Evolutionary conservation across 2,797 vertebrate species (phyloP), one percentile per base, ranked within the genome.

Genomic region (Parambassis ranga): DNA sequence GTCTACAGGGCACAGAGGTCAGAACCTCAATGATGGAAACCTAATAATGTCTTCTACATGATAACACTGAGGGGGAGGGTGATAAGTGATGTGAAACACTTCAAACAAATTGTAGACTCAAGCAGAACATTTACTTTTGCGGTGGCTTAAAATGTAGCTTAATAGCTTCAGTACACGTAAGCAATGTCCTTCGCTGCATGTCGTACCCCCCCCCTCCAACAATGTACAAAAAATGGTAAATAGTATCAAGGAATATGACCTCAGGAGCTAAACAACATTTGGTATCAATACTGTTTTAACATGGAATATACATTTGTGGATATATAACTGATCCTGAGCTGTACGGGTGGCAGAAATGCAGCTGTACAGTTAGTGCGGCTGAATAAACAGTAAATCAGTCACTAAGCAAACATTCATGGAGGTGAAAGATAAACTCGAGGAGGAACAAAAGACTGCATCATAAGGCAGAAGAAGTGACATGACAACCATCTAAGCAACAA

Each of bases 51-150:
- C 32, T 36, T 64, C 64, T 7, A 28, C 48, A 55, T 1, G 10
- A 38, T 57, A 56, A 33, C 71, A 30, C 37, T 10, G 43, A 47
- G 49, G 19, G 20, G 50, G 38, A 35, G 38, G 50, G 31, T 50
- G 68, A 58, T 60, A 60, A 72, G 43, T 70, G 79, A 82, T 57
- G 65, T 44, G 51, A 77, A 53, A 43, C 39, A 28, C 36, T 31
- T 77, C 38, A 68, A 53, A 75, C 58, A 75, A 37, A 52, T 43
- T 39, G 35, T 23, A 32, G 60, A 31, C 38, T 58, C n/a, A 56
- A 60, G n/a, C 20, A 19, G 13, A 51, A 15, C 26, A 53, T 46
- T 27, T 52, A 32, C 14, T 47, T 8, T 30, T 51, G 43, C 28
- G 53, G 27, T 26, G 10, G 61, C 10, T 19, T 10, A 44, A 33